Base-by-base conservation (phyloP, 2,113 vertebrate genomes). In the Hippolais icterina region DNA sequence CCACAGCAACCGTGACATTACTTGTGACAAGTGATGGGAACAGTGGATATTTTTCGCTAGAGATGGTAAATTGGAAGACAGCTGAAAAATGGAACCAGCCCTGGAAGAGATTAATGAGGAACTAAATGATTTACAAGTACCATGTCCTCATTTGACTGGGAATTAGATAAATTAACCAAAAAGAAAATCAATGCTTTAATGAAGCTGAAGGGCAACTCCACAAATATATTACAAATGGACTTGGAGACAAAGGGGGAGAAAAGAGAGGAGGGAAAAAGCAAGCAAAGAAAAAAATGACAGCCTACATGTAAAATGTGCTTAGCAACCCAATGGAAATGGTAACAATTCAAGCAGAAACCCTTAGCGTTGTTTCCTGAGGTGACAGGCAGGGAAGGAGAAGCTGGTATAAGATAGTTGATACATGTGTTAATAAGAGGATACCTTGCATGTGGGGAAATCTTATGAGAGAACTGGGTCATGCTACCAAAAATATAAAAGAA, bases 101-200 rank as follows among this genome's bases (percentile, higher is more conserved):
- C 42, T 91, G 72, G 92, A 93, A 93, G 64, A 96, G 92, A 96
- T 96, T 97, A 96, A 96, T 97, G 94, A 97, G 95, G 83, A 97
- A 89, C 82, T 94, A 95, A 95, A 94, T 93, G 92, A 95, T 91
- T 96, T 91, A 93, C 81, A 95, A 91, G 68, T 72, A 93, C 82
- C 52, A 11, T 94, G 90, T 96, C 94, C 89, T 96, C 70, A 93
- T 96, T 96, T 94, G 93, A 93, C 95, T 94, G 63, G 69, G 70
- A 97, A 97, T 96, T 94, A 96, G 89, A 82, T 87, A 94, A 94
- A 97, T 96, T 93, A 97, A 79, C 72, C 2, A 63, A 91, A 91
- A 60, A 95, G 27, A 59, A 91, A 78, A 96, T 83, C 83, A 90
- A 79, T 83, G 69, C 63, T 76, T 15, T 92, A 90, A 96, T 93